Percentiles rank a stretch among this genome's conserved stretches.
These are phyloP conservation scores for Drosophila setifemur DNA, from an alignment of 1,140 invertebrate genomes.

Conservation along the genomic window DNA sequence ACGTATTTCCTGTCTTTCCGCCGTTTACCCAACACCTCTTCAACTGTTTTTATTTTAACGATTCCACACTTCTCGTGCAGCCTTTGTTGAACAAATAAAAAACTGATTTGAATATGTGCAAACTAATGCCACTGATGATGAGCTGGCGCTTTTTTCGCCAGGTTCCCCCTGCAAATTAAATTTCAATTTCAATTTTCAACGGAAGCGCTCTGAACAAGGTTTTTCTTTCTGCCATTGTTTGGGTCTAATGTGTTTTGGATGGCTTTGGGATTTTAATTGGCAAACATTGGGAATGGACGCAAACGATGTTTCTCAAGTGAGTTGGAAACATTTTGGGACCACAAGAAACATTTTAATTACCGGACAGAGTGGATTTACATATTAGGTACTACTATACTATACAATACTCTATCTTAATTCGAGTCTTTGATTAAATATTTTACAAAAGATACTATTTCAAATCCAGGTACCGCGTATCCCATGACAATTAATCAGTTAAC, in stretches of 20 bases:
- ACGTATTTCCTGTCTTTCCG: conserved; percentile 66
- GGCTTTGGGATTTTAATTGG: conserved; percentile 32
- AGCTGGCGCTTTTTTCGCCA: conserved; percentile 33
- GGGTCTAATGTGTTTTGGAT: conserved; percentile 33
- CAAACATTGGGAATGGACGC: not conserved
- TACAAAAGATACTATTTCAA: no score
- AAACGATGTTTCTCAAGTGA: not conserved
- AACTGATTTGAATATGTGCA: conserved; percentile 75
- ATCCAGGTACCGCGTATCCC: no score
- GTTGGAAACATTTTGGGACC: not conserved
- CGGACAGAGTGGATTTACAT: no score
- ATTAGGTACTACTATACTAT: no score
- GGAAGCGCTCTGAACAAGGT: conserved; percentile 42
- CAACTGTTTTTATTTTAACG: conserved; percentile 74
- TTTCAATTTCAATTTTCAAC: conserved; percentile 66
- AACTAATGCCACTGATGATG: conserved; percentile 69
- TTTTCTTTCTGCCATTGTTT: conserved; percentile 15
- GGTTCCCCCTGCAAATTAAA: conserved; percentile 55
- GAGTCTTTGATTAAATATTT: no score
- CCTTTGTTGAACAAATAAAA: conserved; percentile 33
- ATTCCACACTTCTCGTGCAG: conserved; percentile 45
- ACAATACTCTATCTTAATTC: no score
- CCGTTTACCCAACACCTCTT: conserved; percentile 53
- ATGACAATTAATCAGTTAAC: conserved; percentile 20
- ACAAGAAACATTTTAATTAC: no score